phyloP scores from a whole-genome alignment of 2,113 vertebrate species.

The Sterrhoptilus dennistouni region DNA sequence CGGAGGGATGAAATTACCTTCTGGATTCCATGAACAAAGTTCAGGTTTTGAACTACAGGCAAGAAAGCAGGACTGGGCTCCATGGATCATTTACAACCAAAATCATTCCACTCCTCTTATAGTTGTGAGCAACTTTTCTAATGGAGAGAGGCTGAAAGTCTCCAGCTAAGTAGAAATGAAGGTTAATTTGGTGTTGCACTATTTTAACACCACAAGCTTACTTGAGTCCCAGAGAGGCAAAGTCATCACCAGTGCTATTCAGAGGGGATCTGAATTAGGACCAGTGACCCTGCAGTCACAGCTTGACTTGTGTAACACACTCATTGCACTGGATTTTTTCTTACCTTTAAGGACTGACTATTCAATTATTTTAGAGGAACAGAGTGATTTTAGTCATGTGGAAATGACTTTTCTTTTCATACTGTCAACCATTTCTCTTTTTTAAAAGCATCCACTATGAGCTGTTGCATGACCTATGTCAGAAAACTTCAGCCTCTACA shows the following conservation, averaged over 20 bases:
- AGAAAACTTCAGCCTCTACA: neutral
- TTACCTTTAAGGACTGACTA: neutral
- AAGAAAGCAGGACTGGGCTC: neutral
- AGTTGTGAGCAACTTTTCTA: neutral
- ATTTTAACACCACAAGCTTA: neutral
- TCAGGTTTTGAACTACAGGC: neutral
- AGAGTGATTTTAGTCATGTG: neutral
- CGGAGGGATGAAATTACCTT: neutral
- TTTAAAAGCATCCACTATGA: neutral
- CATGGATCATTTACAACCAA: neutral
- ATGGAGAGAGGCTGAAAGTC: neutral
- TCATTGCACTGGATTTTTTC: neutral
- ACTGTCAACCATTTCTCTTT: neutral
- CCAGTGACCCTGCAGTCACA: neutral
- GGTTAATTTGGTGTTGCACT: neutral
- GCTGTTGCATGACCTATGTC: neutral
- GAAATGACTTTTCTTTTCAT: neutral
- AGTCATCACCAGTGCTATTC: neutral
- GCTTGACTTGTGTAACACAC: neutral
- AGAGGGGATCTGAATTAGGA: neutral
- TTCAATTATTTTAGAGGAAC: neutral
- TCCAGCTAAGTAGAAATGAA: neutral
- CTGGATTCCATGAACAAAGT: neutral
- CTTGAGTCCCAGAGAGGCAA: neutral
- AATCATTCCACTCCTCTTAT: neutral